Conservation (phyloP, 2,888 invertebrate genomes). For the Drosophila nigritarsus region DNA sequence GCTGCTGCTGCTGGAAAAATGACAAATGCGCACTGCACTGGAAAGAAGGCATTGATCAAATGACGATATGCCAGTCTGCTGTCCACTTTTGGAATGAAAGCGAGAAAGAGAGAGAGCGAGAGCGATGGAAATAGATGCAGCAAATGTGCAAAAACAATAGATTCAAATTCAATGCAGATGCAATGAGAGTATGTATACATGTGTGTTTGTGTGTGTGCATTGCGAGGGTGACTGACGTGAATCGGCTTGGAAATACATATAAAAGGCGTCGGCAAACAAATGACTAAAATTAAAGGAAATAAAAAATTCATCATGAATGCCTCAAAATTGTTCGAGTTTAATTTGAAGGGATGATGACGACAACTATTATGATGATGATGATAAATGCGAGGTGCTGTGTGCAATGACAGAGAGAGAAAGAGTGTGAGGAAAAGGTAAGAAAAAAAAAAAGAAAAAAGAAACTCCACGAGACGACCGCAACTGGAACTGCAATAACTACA, state of each 20-base stretch:
- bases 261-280: conserved; percentile 57
- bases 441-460: conserved; percentile 21
- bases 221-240: conserved; percentile 55
- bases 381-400: conserved; percentile 27
- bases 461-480: conserved; percentile 29
- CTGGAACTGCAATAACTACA: conserved; percentile 35
- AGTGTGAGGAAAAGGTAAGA: conserved; percentile 29
- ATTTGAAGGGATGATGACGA: conserved; percentile 49
- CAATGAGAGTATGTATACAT: conserved; percentile 13
- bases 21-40: conserved; percentile 17
- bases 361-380: conserved; percentile 17
- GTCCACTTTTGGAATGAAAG: neutral
- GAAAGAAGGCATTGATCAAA: conserved; percentile 31
- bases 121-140: conserved; percentile 11
- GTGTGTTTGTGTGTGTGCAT: conserved; percentile 14
- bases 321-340: conserved; percentile 59
- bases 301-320: conserved; percentile 73
- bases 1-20: conserved; percentile 6
- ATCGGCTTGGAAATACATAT: conserved; percentile 22
- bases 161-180: conserved; percentile 52
- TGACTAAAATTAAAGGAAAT: conserved; percentile 74
- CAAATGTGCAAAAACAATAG: conserved; percentile 49
- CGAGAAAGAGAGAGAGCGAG: neutral
- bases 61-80: conserved; percentile 9
- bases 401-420: conserved; percentile 4